Conservation (phyloP, 2,888 invertebrate genomes). For the Tenthredo distinguenda region DNA sequence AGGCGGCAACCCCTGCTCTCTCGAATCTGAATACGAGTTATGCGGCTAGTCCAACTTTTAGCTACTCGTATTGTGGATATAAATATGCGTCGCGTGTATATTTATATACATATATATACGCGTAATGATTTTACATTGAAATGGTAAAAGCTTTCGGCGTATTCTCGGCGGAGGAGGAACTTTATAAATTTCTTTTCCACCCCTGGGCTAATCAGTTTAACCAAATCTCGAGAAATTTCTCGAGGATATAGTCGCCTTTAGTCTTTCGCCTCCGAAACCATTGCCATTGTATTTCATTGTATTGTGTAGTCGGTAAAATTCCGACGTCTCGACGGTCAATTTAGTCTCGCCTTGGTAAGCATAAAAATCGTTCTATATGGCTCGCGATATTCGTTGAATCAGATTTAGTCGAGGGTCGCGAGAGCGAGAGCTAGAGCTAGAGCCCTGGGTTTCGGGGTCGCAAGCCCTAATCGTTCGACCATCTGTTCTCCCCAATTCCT, state of each 20-base stretch:
- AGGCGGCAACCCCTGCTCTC: neutral
- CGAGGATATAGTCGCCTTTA: neutral
- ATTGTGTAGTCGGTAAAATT: constrained; percentile 28
- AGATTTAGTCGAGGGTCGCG: constrained; percentile 41
- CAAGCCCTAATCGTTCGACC: constrained; percentile 35
- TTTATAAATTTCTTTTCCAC: neutral
- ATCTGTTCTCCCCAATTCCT: constrained; percentile 38
- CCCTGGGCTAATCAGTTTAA: neutral
- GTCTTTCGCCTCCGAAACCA: neutral
- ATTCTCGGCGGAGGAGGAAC: neutral
- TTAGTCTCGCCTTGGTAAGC: constrained; percentile 44
- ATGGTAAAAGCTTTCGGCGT: constrained; percentile 21
- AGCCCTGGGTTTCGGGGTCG: neutral
- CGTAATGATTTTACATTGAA: constrained; percentile 33
- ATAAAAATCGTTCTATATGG: constrained; percentile 30
- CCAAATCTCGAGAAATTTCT: neutral
- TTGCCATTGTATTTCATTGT: neutral
- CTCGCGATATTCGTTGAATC: constrained; percentile 40
- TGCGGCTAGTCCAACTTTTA: neutral
- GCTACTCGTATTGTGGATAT: neutral
- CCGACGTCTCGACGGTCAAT: constrained; percentile 49
- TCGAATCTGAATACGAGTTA: neutral
- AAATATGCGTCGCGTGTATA: neutral
- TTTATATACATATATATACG: too few relatives aligned
- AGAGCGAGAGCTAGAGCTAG: neutral